These are phyloP conservation scores for Phocides pigmalion DNA, from an alignment of 1,140 invertebrate species.

Conservation along the genomic window DNA sequence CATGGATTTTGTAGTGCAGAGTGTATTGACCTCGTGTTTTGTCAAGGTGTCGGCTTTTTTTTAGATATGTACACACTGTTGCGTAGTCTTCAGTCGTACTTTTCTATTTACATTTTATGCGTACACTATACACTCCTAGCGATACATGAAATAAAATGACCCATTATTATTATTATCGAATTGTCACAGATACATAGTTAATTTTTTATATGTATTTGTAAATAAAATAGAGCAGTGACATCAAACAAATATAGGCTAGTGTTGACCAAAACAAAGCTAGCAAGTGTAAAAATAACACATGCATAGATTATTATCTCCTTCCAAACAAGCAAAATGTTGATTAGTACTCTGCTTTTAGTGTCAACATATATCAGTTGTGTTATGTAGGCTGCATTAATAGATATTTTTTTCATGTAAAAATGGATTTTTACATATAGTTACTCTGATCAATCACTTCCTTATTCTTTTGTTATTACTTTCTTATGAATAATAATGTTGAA, in stretches of 20 bases:
- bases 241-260: neutral
- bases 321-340: neutral
- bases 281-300: conserved; percentile 1
- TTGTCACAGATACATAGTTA: neutral
- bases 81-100: conserved; percentile 69
- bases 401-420: neutral
- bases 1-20: conserved; percentile 73
- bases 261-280: conserved; percentile 1
- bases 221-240: conserved; percentile 23
- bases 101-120: conserved; percentile 51
- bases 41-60: conserved; percentile 82
- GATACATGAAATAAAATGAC: neutral
- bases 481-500: too few relatives aligned
- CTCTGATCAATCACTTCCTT: too few relatives aligned
- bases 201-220: conserved; percentile 11
- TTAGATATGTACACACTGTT: conserved; percentile 81
- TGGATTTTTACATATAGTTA: too few relatives aligned
- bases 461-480: too few relatives aligned
- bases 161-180: conserved; percentile 1
- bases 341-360: neutral
- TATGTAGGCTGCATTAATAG: neutral
- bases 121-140: neutral
- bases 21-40: conserved; percentile 84
- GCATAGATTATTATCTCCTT: neutral
- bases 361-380: neutral